Base-by-base conservation (phyloP, 2,888 invertebrate species). In the Lasiommata megera region DNA sequence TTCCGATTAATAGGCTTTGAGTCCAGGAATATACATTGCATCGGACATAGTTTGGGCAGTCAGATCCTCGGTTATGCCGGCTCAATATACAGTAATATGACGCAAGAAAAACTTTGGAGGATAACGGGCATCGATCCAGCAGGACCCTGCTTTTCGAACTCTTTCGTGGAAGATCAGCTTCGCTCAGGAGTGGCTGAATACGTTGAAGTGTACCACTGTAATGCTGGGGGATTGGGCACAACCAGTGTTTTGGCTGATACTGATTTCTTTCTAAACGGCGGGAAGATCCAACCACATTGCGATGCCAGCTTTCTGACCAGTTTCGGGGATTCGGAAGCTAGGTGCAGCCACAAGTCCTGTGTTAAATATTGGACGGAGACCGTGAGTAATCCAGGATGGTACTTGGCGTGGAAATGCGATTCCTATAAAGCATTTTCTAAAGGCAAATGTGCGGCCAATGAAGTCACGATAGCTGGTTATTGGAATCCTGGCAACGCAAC, bases 181-280 rank as follows among this genome's bases (percentile, higher is more conserved):
- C 81, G 92, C 58, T 84, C 88, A 34, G 87, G 88, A 1, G 92
- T 93, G 16, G 93, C 92, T 0, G 74, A 84, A 3, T 92, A 93
- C 67, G 93, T 93, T 0, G 93, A 93, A 73, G 88, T 92, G 0
- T 88, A 93, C 62, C 93, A 94, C 70, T 93, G 93, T 6, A 93
- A 93, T 62, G 91, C 90, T 40, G 93, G 92, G 2, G 87, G 86
- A 0, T 73, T 92, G 9, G 92, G 92, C 1, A 89, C 91, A 0
- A 88, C 83, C 0, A 78, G 84, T 28, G 88, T 92, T 0, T 67
- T 93, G 16, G 93, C 92, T 18, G 92, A 92, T 60, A 83, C 84
- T 0, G 93, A 93, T 67, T 93, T 93, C 75, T 89, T 93, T 8
- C 93, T 93, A 63, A 91, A 92, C 7, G 83, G 85, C 7, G 93